These are phyloP conservation scores for Zoroaster sp. DNA, from an alignment of 53 echinoderm and acorn worm species.

Conservation along the genomic window DNA sequence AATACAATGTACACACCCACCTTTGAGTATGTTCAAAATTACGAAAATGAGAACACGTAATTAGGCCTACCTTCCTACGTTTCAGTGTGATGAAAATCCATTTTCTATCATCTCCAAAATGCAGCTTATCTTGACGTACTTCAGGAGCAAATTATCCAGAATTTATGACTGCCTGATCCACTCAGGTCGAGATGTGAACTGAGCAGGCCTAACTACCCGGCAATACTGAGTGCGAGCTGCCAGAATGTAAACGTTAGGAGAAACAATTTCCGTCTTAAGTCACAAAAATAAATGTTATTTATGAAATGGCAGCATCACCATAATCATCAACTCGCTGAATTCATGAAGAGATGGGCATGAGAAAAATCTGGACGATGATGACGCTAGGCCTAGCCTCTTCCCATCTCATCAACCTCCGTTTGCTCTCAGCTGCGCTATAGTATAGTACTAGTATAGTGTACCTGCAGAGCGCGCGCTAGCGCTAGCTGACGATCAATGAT, in stretches of 20 bases:
- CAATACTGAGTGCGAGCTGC: background rate
- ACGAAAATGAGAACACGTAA: background rate
- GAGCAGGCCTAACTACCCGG: background rate
- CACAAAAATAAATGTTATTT: background rate
- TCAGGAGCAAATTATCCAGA: background rate
- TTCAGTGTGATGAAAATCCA: background rate
- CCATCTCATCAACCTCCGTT: background rate
- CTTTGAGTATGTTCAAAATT: background rate
- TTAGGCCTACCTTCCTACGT: constrained; percentile 11
- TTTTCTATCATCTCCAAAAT: background rate
- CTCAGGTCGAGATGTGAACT: background rate
- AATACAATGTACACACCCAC: background rate
- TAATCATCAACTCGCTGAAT: background rate
- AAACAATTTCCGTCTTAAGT: background rate
- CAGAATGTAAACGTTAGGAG: background rate
- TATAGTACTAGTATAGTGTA: background rate
- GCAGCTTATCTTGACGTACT: background rate
- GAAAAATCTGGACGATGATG: constrained; percentile 44
- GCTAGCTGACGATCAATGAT: background rate
- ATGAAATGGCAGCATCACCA: constrained; percentile 44
- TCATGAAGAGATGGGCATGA: constrained; percentile 20
- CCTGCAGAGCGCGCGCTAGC: background rate
- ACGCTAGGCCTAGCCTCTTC: background rate
- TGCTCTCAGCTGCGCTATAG: too few species aligned
- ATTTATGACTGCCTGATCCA: background rate